Percentiles rank a stretch among this genome's conserved stretches.
Evolutionary conservation across 2,113 vertebrate genomes (phyloP).

Genomic region (Perca schrenkii): DNA sequence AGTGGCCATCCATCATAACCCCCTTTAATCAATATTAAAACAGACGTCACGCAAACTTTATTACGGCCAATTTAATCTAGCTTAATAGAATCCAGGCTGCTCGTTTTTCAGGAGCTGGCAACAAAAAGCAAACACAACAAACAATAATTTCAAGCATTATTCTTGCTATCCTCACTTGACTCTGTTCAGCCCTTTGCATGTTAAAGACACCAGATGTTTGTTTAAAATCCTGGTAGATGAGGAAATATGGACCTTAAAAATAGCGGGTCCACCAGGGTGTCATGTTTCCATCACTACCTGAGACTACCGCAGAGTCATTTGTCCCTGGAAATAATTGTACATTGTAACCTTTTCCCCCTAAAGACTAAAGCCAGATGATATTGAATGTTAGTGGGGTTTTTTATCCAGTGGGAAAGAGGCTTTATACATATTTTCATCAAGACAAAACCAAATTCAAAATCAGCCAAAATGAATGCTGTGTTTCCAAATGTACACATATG

Average conservation of each 20-base stretch:
- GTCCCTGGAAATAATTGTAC: too few species aligned
- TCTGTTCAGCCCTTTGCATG: background rate
- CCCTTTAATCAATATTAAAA: slow-evolving; percentile 63
- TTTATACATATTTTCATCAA: too few species aligned
- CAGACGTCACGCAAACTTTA: slow-evolving; percentile 54
- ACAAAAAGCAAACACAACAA: slow-evolving; percentile 39
- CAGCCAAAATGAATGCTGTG: background rate
- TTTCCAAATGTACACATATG: background rate
- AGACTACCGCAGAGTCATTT: too few species aligned
- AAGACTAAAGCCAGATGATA: too few species aligned
- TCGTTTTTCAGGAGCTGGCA: slow-evolving; percentile 53
- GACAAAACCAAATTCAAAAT: too few species aligned
- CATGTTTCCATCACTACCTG: too few species aligned
- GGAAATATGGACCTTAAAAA: background rate
- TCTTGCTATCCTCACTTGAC: slow-evolving; percentile 26
- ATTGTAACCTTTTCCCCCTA: too few species aligned
- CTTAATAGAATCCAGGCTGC: slow-evolving; percentile 43
- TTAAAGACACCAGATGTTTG: background rate
- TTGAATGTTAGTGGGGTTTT: too few species aligned
- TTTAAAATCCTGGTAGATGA: background rate
- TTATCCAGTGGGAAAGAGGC: too few species aligned
- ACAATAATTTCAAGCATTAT: slow-evolving; percentile 18
- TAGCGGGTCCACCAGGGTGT: too few species aligned
- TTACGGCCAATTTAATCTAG: slow-evolving; percentile 59
- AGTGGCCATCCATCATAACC: slow-evolving; percentile 55